phyloP scores from a whole-genome alignment of 2,888 invertebrate species.

The Teleiodes luculella region DNA sequence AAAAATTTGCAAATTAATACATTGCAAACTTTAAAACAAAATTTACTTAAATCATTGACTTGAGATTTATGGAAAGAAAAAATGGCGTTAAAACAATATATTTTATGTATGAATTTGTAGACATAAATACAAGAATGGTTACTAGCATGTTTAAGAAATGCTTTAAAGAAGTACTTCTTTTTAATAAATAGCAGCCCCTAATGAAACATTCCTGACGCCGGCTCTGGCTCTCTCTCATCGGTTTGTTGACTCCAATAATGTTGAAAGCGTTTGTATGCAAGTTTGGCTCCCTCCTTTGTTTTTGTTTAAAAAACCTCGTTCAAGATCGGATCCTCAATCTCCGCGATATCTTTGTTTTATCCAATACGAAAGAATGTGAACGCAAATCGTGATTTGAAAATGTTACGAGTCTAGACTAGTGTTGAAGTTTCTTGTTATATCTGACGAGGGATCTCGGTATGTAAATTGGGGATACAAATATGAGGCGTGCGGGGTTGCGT shows the following conservation, averaged over 20 bases:
- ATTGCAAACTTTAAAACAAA: too few relatives aligned
- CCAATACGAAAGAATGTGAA: not conserved
- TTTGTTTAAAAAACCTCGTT: not conserved
- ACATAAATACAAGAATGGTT: too few relatives aligned
- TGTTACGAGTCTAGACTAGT: not conserved
- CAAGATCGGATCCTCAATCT: not conserved
- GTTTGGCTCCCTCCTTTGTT: not conserved
- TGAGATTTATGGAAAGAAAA: too few relatives aligned
- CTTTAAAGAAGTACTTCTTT: too few relatives aligned
- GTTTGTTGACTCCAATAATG: slow-evolving; percentile 29
- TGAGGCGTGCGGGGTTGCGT: too few relatives aligned
- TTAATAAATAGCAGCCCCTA: not conserved
- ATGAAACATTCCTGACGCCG: not conserved
- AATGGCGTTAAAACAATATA: too few relatives aligned
- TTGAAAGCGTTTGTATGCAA: slow-evolving; percentile 18
- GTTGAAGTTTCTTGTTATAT: not conserved
- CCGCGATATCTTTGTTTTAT: not conserved
- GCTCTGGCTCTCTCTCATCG: slow-evolving; percentile 10
- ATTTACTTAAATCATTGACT: too few relatives aligned
- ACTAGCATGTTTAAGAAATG: too few relatives aligned
- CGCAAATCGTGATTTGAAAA: not conserved
- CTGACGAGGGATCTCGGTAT: too few relatives aligned
- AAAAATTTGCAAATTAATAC: too few relatives aligned
- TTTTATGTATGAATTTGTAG: too few relatives aligned
- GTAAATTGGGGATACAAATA: too few relatives aligned